A percentile compares a stretch with the other conserved stretches of the same genome.
These are phyloP conservation scores for Cryptotis parvus DNA, from an alignment of 2,113 vertebrate genomes.

Conservation along the genomic window DNA sequence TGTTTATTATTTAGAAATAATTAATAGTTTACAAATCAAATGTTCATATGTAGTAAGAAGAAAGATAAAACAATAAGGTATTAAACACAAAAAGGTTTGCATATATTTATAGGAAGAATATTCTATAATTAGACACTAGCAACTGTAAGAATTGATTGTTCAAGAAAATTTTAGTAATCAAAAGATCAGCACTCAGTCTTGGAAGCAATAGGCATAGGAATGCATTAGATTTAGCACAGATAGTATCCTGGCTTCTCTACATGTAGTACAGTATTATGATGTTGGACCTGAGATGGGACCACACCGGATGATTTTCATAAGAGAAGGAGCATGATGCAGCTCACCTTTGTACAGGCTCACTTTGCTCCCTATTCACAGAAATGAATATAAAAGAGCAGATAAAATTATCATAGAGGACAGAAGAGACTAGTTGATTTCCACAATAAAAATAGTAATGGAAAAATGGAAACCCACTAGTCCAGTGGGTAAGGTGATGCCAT, in stretches of 20 bases:
- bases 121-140: not conserved
- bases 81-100: not conserved
- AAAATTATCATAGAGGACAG: not conserved
- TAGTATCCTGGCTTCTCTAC: not conserved
- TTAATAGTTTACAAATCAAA: not conserved
- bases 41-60: not conserved
- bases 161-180: not conserved
- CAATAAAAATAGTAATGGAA: not conserved
- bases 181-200: not conserved
- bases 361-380: not conserved
- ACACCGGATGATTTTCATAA: not conserved
- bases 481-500: too few species aligned
- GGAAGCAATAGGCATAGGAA: not conserved
- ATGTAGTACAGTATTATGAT: not conserved
- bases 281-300: not conserved
- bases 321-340: not conserved
- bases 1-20: too few species aligned
- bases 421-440: not conserved
- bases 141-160: not conserved
- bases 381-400: fast-evolving
- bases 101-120: not conserved
- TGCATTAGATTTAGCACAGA: not conserved
- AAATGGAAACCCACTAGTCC: too few species aligned
- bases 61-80: not conserved
- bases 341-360: not conserved